Conservation (phyloP, 2,888 invertebrate genomes). For the Tetranychus truncatus region DNA sequence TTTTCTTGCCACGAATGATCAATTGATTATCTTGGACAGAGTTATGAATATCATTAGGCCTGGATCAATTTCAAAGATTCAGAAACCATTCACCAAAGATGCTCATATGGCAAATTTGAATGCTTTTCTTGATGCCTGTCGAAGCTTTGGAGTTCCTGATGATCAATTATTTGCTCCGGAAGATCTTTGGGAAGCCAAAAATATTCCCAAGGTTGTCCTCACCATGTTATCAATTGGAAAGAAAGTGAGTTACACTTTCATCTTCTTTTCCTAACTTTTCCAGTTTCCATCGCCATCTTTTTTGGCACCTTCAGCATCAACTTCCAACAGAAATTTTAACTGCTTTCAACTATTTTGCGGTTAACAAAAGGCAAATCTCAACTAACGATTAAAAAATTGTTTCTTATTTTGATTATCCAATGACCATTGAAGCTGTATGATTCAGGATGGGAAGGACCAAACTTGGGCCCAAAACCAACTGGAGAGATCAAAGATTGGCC, state of each 20-base stretch:
- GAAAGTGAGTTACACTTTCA: background rate
- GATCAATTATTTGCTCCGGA: constrained; percentile 16
- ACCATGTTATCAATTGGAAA: constrained; percentile 10
- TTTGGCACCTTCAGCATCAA: background rate
- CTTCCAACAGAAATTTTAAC: background rate
- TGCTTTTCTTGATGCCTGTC: constrained; percentile 15
- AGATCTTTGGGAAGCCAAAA: constrained; percentile 13
- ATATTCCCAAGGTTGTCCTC: constrained; percentile 15
- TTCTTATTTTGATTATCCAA: background rate
- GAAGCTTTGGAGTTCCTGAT: constrained; percentile 11
- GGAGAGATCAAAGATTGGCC: constrained; percentile 16
- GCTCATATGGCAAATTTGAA: constrained; percentile 12
- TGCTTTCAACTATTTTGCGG: too few relatives aligned
- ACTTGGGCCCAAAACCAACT: constrained; percentile 18
- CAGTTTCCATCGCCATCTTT: background rate
- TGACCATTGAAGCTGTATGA: constrained; percentile 7
- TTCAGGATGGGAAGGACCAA: constrained; percentile 14
- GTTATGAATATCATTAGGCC: constrained; percentile 14
- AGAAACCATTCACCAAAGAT: constrained; percentile 19
- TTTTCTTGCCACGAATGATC: background rate
- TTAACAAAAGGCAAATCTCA: too few relatives aligned
- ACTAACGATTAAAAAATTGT: background rate
- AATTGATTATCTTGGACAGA: constrained; percentile 3
- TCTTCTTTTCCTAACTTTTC: background rate
- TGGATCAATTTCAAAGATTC: constrained; percentile 15